Evolutionary conservation across 2,113 vertebrate species (phyloP).

Genomic region (Pterocles orientalis): DNA sequence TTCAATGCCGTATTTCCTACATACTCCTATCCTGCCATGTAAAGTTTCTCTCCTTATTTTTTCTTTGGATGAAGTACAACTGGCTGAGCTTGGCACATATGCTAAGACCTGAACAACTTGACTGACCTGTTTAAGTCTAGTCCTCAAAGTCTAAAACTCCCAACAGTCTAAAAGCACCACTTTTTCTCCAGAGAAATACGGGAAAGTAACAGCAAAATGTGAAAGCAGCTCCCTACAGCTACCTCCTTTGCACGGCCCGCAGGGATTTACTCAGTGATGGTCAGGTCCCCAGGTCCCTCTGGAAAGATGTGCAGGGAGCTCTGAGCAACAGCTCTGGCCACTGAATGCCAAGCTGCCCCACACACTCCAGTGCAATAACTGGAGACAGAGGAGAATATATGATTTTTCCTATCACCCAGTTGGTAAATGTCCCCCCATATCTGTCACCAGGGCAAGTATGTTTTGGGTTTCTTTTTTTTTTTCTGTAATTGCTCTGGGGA

Average conservation of each 20-base stretch:
- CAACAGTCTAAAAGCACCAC: not conserved
- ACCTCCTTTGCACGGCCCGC: not conserved
- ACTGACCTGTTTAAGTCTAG: slow-evolving; percentile 10
- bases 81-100: not conserved
- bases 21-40: not conserved
- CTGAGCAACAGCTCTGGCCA: not conserved
- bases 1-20: not conserved
- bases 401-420: not conserved
- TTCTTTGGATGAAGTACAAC: not conserved
- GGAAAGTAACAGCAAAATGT: not conserved
- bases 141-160: not conserved
- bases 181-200: not conserved
- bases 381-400: not conserved
- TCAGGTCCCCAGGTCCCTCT: not conserved
- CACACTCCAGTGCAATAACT: not conserved
- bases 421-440: not conserved
- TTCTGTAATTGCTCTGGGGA: not conserved
- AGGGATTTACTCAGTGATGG: not conserved
- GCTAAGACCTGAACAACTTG: not conserved
- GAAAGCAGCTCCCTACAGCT: not conserved
- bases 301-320: not conserved
- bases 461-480: not conserved
- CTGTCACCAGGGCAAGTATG: not conserved
- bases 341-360: not conserved
- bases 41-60: not conserved